A percentile compares a stretch with the other conserved stretches of the same genome.
Conservation (phyloP, 2,797 vertebrate genomes). For the Erithacus rubecula region DNA sequence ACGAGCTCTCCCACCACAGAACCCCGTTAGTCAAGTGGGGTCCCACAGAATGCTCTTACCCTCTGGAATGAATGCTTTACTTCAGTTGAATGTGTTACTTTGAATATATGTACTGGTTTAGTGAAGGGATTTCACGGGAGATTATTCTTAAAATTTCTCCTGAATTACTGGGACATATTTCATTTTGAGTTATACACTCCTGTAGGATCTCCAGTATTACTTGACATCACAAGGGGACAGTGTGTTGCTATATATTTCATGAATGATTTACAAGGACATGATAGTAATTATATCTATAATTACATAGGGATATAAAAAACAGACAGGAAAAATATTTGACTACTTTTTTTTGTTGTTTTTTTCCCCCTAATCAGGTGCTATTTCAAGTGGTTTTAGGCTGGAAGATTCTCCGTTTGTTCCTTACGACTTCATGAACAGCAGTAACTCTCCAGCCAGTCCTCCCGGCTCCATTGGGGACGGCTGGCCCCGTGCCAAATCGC, state of each 20-base stretch:
- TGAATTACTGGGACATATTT: background rate
- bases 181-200: background rate
- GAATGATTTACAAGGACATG: background rate
- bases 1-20: background rate
- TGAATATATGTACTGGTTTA: background rate
- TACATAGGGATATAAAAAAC: background rate
- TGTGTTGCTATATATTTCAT: accelerated
- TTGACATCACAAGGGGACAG: background rate
- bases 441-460: slow-evolving; percentile 94
- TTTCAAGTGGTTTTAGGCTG: slow-evolving; percentile 97
- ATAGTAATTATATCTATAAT: background rate
- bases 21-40: background rate
- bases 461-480: slow-evolving; percentile 94
- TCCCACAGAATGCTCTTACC: background rate
- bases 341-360: background rate
- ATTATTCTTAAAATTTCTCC: background rate
- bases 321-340: background rate
- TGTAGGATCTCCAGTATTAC: background rate
- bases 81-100: background rate
- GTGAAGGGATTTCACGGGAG: background rate
- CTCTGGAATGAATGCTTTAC: background rate
- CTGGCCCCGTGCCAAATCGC: slow-evolving; percentile 99
- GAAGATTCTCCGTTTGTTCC: slow-evolving; percentile 93
- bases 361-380: slow-evolving; percentile 84
- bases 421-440: slow-evolving; percentile 93